These are phyloP conservation scores for Mimachlamys varia DNA, from an alignment of 2,888 invertebrate species.

Conservation along the genomic window DNA sequence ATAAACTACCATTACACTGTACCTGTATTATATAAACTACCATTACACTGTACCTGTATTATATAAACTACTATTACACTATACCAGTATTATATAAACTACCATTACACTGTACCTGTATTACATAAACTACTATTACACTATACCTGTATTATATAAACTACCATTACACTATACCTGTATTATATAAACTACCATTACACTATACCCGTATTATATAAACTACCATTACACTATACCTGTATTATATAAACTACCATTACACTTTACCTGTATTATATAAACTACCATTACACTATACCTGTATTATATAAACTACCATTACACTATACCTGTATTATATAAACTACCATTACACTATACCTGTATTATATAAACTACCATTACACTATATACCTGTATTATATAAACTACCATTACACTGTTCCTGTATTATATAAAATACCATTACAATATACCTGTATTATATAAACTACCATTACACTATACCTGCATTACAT, in stretches of 20 bases:
- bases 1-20: neutral
- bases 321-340: no score
- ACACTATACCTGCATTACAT: neutral
- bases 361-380: slow-evolving; percentile 1
- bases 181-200: neutral
- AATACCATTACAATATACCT: neutral
- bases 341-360: neutral
- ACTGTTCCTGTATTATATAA: neutral
- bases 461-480: neutral
- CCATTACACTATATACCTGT: neutral
- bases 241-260: neutral
- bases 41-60: neutral
- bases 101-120: no score
- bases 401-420: neutral
- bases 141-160: neutral
- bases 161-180: neutral
- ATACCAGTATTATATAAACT: neutral
- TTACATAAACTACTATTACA: no score
- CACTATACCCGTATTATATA: no score
- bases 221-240: no score
- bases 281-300: neutral
- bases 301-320: no score
- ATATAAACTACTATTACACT: no score
- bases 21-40: neutral
- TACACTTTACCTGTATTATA: neutral